Percentiles rank a stretch among this genome's conserved stretches.
phyloP scores from a whole-genome alignment of 2,888 invertebrate species.

The Apamea epomidion region DNA sequence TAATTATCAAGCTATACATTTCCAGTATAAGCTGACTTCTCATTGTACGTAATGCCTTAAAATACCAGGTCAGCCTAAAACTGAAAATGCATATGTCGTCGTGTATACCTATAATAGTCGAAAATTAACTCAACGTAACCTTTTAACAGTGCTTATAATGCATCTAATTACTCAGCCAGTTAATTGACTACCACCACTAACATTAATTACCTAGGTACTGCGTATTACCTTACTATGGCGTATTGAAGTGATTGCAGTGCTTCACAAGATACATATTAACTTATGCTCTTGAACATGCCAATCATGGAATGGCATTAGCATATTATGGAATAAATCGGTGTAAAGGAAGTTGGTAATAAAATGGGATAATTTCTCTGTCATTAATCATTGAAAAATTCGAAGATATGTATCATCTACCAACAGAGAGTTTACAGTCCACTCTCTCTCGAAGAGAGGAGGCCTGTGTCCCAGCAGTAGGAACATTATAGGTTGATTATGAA shows the following conservation, averaged over 20 bases:
- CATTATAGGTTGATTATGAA: too few relatives aligned
- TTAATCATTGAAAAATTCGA: not conserved
- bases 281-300: slow-evolving; percentile 25
- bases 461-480: too few relatives aligned
- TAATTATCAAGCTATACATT: too few relatives aligned
- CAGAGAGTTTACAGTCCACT: too few relatives aligned
- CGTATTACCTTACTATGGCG: not conserved
- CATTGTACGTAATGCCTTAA: too few relatives aligned
- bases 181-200: slow-evolving; percentile 30
- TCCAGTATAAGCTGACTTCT: too few relatives aligned
- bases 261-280: slow-evolving; percentile 25
- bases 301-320: not conserved
- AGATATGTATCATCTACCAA: not conserved
- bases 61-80: too few relatives aligned
- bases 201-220: slow-evolving; percentile 31
- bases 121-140: too few relatives aligned
- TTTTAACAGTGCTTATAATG: slow-evolving; percentile 6
- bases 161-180: slow-evolving; percentile 22
- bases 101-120: too few relatives aligned
- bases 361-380: not conserved
- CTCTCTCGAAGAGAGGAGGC: too few relatives aligned
- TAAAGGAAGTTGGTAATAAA: not conserved
- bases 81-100: too few relatives aligned
- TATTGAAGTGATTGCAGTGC: slow-evolving; percentile 31
- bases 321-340: not conserved